A percentile compares a stretch with the other conserved stretches of the same genome.
These are phyloP conservation scores for Aphaenogaster floridana DNA, from an alignment of 1,140 invertebrate genomes.

Conservation along the genomic window DNA sequence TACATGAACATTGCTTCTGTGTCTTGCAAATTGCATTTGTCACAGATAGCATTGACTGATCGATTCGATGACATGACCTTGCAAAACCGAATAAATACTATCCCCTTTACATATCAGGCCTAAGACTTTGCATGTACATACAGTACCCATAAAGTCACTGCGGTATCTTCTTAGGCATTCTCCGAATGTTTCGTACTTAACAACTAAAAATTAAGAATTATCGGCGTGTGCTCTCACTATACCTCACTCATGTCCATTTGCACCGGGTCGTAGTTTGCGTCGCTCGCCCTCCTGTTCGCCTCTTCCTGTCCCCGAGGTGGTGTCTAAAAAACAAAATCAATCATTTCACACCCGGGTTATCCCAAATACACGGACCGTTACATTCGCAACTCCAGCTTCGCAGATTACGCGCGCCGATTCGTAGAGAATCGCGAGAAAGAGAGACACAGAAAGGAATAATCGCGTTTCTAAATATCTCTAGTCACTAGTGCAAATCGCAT, in stretches of 20 bases:
- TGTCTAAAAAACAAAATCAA: conserved; percentile 77
- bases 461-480: not conserved
- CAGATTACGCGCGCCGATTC: not conserved
- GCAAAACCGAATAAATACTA: conserved; percentile 60
- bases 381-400: not conserved
- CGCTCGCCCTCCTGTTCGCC: conserved; percentile 78
- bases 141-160: conserved; percentile 73
- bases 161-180: conserved; percentile 71
- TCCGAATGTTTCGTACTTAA: conserved; percentile 70
- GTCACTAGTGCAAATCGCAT: not conserved
- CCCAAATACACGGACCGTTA: not conserved
- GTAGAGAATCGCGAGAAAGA: too few species aligned
- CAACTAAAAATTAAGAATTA: conserved; percentile 57
- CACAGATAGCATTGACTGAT: not conserved
- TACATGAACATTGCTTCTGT: not conserved
- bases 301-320: conserved; percentile 69
- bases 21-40: not conserved
- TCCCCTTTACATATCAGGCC: conserved; percentile 61
- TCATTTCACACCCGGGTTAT: not conserved
- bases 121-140: conserved; percentile 66
- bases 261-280: conserved; percentile 88
- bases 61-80: conserved; percentile 61
- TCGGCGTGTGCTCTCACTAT: conserved; percentile 75
- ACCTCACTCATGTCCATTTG: conserved; percentile 89
- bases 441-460: not conserved